Conservation (phyloP, 2,113 vertebrate genomes). For the Centropus unirufus region DNA sequence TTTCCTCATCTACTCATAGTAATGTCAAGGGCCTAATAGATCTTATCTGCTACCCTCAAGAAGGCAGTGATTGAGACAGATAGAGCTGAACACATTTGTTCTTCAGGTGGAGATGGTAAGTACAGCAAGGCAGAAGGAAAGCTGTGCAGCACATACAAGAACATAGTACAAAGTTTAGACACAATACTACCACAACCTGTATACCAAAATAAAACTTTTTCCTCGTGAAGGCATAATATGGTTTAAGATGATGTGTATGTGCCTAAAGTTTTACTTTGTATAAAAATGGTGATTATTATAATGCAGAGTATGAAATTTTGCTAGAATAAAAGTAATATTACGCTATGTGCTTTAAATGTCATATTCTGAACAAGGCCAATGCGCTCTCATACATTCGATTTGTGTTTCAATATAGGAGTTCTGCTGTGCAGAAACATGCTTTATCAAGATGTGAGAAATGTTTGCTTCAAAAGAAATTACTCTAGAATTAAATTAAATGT, state of each 20-base stretch:
- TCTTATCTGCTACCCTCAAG: neutral
- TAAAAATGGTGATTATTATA: neutral
- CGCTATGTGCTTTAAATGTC: neutral
- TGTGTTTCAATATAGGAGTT: neutral
- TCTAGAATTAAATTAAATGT: slow-evolving; percentile 31
- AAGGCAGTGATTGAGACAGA: neutral
- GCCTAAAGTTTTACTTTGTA: neutral
- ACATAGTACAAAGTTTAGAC: neutral
- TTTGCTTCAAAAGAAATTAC: slow-evolving; percentile 6
- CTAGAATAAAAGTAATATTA: neutral
- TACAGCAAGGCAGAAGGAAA: neutral
- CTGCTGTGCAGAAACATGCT: neutral
- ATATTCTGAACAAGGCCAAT: neutral
- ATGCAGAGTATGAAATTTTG: neutral
- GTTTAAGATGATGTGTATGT: neutral
- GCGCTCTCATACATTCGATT: neutral
- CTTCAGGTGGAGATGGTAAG: neutral
- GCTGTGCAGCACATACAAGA: neutral
- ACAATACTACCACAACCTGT: neutral
- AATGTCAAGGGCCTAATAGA: neutral
- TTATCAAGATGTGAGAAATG: neutral
- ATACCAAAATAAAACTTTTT: neutral
- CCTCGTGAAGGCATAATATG: neutral
- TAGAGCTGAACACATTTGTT: neutral
- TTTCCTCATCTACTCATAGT: neutral